Conservation (phyloP, 1,140 invertebrate species). For the Wiebesia pumilae region DNA sequence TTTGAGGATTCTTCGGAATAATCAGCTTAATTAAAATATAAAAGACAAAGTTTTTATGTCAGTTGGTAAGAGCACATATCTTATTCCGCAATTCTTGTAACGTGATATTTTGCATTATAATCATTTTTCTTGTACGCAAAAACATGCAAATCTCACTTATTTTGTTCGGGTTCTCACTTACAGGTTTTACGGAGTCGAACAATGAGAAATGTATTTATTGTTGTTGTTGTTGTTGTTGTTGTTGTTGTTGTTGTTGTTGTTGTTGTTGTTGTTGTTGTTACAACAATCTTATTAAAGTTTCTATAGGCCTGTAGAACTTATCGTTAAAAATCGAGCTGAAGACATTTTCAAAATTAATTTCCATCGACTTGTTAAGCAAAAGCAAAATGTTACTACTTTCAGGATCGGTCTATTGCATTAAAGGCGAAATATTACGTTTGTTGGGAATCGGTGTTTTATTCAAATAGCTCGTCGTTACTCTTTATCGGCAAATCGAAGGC, state of each 20-base stretch:
- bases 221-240: background rate
- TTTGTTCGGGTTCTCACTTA: slow-evolving; percentile 20
- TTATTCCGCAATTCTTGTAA: slow-evolving; percentile 21
- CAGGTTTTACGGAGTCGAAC: background rate
- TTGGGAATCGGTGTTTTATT: background rate
- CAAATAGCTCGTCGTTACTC: background rate
- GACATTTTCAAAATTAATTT: background rate
- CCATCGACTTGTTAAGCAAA: background rate
- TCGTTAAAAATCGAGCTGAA: background rate
- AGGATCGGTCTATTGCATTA: background rate
- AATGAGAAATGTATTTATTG: background rate
- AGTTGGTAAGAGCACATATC: background rate
- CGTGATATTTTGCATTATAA: slow-evolving; percentile 7
- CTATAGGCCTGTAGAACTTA: background rate
- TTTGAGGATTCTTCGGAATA: background rate
- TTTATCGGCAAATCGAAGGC: background rate
- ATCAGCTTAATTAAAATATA: background rate
- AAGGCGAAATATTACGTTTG: background rate
- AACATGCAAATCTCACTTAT: slow-evolving; percentile 5
- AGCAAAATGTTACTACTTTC: background rate
- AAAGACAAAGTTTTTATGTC: slow-evolving; percentile 15
- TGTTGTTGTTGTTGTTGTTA: background rate
- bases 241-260: background rate
- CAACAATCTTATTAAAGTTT: background rate
- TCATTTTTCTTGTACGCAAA: background rate